Percentiles rank a stretch among this genome's conserved stretches.
These are phyloP conservation scores for Stichopus chloronotus DNA, from an alignment of 35 echinoderm and acorn worm species.

Conservation along the genomic window DNA sequence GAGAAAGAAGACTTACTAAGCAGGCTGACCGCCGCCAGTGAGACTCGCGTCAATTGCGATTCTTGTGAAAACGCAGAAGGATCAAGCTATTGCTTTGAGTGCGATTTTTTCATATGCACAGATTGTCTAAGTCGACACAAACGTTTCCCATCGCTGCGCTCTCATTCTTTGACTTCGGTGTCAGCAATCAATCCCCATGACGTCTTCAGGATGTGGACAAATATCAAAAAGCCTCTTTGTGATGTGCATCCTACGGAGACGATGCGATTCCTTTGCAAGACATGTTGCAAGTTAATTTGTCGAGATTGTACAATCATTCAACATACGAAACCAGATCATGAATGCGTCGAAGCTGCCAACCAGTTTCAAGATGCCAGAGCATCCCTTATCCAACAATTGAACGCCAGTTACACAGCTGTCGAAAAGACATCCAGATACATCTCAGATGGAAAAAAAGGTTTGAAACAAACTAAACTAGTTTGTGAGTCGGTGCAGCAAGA, in stretches of 20 bases:
- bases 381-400: background rate
- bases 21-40: background rate
- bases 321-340: conserved; percentile 19
- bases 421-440: background rate
- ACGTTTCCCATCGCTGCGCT: background rate
- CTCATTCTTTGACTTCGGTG: background rate
- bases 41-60: background rate
- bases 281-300: too few relatives aligned
- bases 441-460: background rate
- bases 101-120: background rate
- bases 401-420: background rate
- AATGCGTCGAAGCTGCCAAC: background rate
- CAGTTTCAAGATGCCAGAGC: background rate
- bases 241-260: conserved; percentile 6
- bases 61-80: background rate
- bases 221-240: background rate
- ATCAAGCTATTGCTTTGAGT: background rate
- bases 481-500: background rate
- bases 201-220: background rate
- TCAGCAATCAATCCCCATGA: background rate
- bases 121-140: background rate
- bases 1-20: background rate
- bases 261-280: background rate
- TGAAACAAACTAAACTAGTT: background rate
- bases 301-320: background rate